Evolutionary conservation across 2,888 invertebrate species (phyloP).

Genomic region (Drosophila cognata): DNA sequence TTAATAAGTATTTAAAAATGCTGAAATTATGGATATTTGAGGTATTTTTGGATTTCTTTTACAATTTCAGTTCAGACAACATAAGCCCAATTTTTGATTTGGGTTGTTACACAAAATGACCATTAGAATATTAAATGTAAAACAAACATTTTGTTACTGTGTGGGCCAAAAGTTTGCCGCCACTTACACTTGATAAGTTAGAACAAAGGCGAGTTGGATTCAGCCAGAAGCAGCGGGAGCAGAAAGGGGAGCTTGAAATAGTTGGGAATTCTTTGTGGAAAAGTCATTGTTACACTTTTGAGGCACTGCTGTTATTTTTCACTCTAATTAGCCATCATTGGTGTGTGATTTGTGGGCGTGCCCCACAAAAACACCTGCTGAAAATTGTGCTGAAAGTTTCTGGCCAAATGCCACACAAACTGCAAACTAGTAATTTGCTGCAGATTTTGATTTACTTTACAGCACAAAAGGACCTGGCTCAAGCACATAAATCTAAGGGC

Average conservation of each 20-base stretch:
- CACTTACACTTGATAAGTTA: slow-evolving; percentile 75
- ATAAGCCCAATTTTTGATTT: not conserved
- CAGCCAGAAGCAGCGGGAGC: slow-evolving; percentile 6
- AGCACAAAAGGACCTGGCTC: slow-evolving; percentile 19
- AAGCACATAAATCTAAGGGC: slow-evolving; percentile 44
- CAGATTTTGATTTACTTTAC: slow-evolving; percentile 67
- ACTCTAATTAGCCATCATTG: slow-evolving; percentile 79
- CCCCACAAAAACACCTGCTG: slow-evolving; percentile 43
- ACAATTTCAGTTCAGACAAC: not conserved
- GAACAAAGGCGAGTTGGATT: slow-evolving; percentile 60
- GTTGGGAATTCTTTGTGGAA: slow-evolving; percentile 65
- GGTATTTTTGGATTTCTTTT: not conserved
- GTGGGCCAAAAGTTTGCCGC: slow-evolving; percentile 68
- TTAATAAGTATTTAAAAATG: no score
- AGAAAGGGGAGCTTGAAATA: slow-evolving; percentile 59
- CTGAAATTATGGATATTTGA: no score
- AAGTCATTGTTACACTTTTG: slow-evolving; percentile 72
- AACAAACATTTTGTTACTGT: not conserved
- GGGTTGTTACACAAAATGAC: not conserved
- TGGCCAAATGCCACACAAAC: slow-evolving; percentile 45
- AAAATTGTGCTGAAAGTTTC: slow-evolving; percentile 21
- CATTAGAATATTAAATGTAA: not conserved
- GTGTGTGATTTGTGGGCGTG: slow-evolving; percentile 74
- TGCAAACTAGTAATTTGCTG: slow-evolving; percentile 51
- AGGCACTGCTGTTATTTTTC: slow-evolving; percentile 60